These are phyloP conservation scores for Drosophila fungiperda DNA, from an alignment of 2,888 invertebrate genomes.

Conservation along the genomic window DNA sequence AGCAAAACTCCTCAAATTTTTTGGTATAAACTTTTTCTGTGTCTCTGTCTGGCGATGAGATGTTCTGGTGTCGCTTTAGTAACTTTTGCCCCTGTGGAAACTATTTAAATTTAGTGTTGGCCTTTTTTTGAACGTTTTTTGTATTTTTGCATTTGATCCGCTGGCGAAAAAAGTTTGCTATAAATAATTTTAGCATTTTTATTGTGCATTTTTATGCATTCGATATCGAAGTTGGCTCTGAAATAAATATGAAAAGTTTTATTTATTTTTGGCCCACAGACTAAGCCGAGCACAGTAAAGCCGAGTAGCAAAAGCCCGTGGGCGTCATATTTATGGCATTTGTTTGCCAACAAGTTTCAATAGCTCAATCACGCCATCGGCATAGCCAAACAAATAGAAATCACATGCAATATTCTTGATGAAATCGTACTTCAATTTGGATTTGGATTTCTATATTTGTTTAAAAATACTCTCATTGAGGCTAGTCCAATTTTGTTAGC, in stretches of 20 bases:
- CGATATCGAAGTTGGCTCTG: slow-evolving; percentile 75
- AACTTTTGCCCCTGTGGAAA: slow-evolving; percentile 57
- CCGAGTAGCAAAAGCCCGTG: slow-evolving; percentile 35
- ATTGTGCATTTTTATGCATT: slow-evolving; percentile 81
- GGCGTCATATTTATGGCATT: slow-evolving; percentile 78
- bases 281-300: slow-evolving; percentile 19
- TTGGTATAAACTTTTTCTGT: slow-evolving; percentile 19
- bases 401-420: slow-evolving; percentile 42
- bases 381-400: slow-evolving; percentile 40
- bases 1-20: slow-evolving; percentile 1
- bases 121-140: slow-evolving; percentile 10
- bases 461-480: slow-evolving; percentile 1
- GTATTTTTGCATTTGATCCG: slow-evolving; percentile 48
- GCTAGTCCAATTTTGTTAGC: background rate
- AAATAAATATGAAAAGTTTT: slow-evolving; percentile 81
- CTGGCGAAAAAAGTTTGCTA: slow-evolving; percentile 61
- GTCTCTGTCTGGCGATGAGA: slow-evolving; percentile 21
- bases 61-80: slow-evolving; percentile 26
- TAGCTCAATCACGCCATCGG: slow-evolving; percentile 74
- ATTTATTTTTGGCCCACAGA: slow-evolving; percentile 66
- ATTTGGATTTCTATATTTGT: slow-evolving; percentile 23
- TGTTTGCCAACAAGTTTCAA: slow-evolving; percentile 82
- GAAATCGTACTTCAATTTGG: background rate
- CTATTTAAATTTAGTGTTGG: slow-evolving; percentile 75
- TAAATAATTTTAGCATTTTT: slow-evolving; percentile 81